Percentiles rank a stretch among this genome's conserved stretches.
Conservation (phyloP, 2,113 vertebrate species). For the Bolborhynchus lineola region DNA sequence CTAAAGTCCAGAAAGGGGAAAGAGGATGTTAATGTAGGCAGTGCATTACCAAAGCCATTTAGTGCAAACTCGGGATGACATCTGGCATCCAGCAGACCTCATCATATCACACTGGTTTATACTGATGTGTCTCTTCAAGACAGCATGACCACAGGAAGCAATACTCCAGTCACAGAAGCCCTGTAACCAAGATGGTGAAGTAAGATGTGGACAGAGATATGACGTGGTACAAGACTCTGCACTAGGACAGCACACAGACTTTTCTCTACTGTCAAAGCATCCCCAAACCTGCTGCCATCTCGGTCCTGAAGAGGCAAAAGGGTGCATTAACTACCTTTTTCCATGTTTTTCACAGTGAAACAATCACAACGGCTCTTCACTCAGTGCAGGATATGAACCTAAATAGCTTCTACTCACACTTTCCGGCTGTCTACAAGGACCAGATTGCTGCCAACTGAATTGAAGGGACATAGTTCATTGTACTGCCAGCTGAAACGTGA, state of each 20-base stretch:
- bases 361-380: rapidly evolving
- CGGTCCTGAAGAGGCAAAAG: neutral
- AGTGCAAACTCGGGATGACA: neutral
- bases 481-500: neutral
- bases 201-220: neutral
- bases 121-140: neutral
- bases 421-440: neutral
- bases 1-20: neutral
- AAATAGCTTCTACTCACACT: neutral
- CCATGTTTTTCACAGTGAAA: neutral
- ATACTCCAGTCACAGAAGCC: neutral
- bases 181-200: neutral
- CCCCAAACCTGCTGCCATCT: neutral
- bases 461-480: neutral
- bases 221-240: neutral
- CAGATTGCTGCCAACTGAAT: neutral
- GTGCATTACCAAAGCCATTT: neutral
- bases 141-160: neutral
- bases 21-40: neutral
- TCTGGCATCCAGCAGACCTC: neutral
- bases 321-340: neutral
- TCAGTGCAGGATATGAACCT: rapidly evolving
- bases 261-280: neutral
- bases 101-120: neutral
- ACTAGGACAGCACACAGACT: neutral